Evolutionary conservation across 1,140 invertebrate species (phyloP), one percentile per base, ranked within the genome.

Genomic region (Coptotermes formosanus): DNA sequence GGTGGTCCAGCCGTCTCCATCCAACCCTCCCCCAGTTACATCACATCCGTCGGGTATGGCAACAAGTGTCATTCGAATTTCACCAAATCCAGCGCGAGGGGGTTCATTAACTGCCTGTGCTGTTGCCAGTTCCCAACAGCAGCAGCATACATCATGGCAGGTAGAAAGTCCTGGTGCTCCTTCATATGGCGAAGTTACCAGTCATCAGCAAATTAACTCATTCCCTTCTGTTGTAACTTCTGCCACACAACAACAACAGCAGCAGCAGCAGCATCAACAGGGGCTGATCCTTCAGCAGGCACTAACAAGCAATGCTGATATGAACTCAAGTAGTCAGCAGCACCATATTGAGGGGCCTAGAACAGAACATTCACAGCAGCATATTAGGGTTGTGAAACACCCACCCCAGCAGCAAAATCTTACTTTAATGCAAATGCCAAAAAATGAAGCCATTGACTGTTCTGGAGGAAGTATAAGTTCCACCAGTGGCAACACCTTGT

Each of bases 51-150:
- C 90, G n/a, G 81, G 88, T 7, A 92, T 93, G 88, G 92, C 92
- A 45, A 96, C 95, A 8, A 96, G 96, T 91, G 96, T 97, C 2
- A 97, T 97, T 89, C 91, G 96, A 90, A 95, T 96, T 88, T 96
- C 96, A 9, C 95, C 96, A 12, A 94, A 92, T 87, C 90, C 89
- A 45, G 85, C 69, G 11, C 55, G 83, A 25, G 83, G 83, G 7
- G 52, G 43, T 52, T 8, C 83, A 30, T n/a, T 84, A 32, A 88
- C 87, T 87, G 75, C 87, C 43, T 48, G 88, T 86, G 86, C 87
- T 43, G 23, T 89, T 91, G 87, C 87, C 87, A 52, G 89, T 86
- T 88, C 89, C 86, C 87, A 88, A 85, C 87, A 86, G 83, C 83
- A 32, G 32, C 82, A 44, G 48, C 85, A 86, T 87, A 88, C 90